Evolutionary conservation across 2,888 invertebrate species (phyloP).

Genomic region (Heterodera filipjevi): DNA sequence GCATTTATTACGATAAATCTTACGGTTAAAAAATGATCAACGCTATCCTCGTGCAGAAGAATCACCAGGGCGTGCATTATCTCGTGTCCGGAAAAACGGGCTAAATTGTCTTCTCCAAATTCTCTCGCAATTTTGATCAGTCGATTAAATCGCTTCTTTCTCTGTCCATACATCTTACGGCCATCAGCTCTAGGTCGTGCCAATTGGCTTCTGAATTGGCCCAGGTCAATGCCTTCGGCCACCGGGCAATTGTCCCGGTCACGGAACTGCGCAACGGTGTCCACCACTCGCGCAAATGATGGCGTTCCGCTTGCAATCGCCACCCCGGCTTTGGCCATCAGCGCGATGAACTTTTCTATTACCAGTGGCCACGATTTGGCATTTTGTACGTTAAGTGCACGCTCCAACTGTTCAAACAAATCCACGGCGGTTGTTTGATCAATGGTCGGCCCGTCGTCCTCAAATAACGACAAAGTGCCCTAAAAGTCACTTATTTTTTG

Average conservation of each 20-base stretch:
- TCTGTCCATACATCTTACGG: no score
- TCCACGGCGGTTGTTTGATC: background rate
- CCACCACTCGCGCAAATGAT: constrained; percentile 57
- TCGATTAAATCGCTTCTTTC: no score
- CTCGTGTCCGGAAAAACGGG: no score
- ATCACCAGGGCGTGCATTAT: no score
- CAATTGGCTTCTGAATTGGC: no score
- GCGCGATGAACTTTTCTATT: background rate
- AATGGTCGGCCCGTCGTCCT: background rate
- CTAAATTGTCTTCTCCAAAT: no score
- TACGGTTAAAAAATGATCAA: no score
- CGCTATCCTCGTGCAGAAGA: no score
- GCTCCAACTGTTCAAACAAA: constrained; percentile 2
- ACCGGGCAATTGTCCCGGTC: constrained; percentile 73
- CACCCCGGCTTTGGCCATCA: background rate
- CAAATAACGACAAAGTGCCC: constrained; percentile 11
- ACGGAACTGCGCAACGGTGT: constrained; percentile 74
- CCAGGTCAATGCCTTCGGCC: constrained; percentile 77
- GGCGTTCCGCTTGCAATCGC: constrained; percentile 37
- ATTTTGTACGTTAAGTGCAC: background rate
- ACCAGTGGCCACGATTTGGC: background rate
- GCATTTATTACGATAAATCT: no score
- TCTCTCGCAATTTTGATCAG: no score
- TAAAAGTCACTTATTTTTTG: background rate
- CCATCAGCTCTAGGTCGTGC: no score